Evolutionary conservation across 1,140 invertebrate species (phyloP), one percentile per base, ranked within the genome.

Genomic region (Brachionus sp.): DNA sequence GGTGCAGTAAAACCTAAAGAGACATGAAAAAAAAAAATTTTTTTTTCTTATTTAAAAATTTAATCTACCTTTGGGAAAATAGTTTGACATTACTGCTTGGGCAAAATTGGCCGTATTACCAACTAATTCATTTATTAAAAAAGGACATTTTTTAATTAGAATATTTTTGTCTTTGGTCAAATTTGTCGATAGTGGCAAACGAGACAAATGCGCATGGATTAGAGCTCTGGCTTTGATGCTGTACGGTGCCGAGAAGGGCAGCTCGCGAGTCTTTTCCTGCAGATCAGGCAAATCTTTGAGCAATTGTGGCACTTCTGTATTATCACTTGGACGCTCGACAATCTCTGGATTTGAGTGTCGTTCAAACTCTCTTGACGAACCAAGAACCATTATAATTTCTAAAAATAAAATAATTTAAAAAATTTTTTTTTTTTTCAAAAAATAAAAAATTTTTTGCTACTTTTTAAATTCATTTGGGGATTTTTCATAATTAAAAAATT

Each of bases 71-170:
- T 94, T 92, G 86, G 94, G 77, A 70, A 33, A 6, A 66, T 50
- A 68, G 44, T 92, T 66, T 84, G 95, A 93, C 89, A 97, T 95
- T 23, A 94, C 95, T 84, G 98, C 90, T 85, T 95, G 92, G 68
- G 97, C 95, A 29, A 99, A 90, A 88, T 98, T 95, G 87, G 96
- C 94, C 4, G 95, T 93, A 88, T 95, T 95, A 86, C 94, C 94
- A 64, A 98, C 93, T 94, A 98, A 97, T 90, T 99, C 97, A 86
- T 98, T 94, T 84, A 99, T 93, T n/a, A 99, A 91, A 88, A 95
- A 95, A 2, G 97, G 95, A 88, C 94, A 95, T 88, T 98, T 96
- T 85, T 93, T 94, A 46, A 98, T 91, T 84, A 98, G 19, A 92
- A 85, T 95, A 96, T 70, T 46, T 37, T 75, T 86, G 90, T 90